Evolutionary conservation across 2,113 vertebrate species (phyloP).

Genomic region (Siphamia tubifer): DNA sequence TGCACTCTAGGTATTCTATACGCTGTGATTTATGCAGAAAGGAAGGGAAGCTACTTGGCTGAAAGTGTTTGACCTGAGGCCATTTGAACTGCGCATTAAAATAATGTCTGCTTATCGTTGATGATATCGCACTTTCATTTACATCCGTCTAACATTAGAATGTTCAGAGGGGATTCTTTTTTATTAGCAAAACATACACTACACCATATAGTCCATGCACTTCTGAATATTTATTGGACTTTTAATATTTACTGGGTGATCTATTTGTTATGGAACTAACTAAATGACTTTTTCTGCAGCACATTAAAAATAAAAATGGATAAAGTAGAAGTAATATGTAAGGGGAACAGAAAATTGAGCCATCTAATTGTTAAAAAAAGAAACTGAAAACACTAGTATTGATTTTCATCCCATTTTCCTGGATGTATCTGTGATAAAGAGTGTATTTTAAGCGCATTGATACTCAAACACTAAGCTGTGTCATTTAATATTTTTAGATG

Average conservation of each 20-base stretch:
- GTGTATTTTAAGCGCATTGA: background rate
- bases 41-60: slow-evolving; percentile 17
- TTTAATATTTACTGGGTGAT: no score
- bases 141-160: slow-evolving; percentile 15
- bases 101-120: slow-evolving; percentile 4
- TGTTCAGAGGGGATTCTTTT: background rate
- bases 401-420: slow-evolving; percentile 25
- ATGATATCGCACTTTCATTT: slow-evolving; percentile 32
- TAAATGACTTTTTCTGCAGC: no score
- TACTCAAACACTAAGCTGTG: background rate
- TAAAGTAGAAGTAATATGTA: background rate
- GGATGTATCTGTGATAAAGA: no score
- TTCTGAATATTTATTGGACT: no score
- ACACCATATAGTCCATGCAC: background rate
- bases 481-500: background rate
- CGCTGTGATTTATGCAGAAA: slow-evolving; percentile 48
- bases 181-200: background rate
- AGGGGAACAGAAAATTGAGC: background rate
- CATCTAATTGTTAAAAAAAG: background rate
- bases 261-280: no score
- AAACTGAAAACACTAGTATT: background rate
- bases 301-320: no score
- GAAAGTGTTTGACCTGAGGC: slow-evolving; percentile 28
- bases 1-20: slow-evolving; percentile 17
- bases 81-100: slow-evolving; percentile 3